Percentiles rank a stretch among this genome's conserved stretches.
These are phyloP conservation scores for Drosophila ananassae DNA, from an alignment of 1,140 invertebrate genomes.

Conservation along the genomic window DNA sequence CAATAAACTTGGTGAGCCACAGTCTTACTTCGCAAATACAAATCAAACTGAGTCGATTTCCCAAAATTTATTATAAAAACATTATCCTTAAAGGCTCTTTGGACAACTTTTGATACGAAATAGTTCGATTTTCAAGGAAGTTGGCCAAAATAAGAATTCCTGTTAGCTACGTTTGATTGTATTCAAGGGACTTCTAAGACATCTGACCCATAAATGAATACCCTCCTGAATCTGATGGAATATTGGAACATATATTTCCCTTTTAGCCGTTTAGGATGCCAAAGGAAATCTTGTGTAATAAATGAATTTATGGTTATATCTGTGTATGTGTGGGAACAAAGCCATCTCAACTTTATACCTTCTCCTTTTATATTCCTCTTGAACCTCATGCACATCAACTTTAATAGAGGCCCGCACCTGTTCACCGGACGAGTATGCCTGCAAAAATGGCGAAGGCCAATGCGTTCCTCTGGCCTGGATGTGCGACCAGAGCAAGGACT, in stretches of 20 bases:
- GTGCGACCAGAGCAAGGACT: conserved; percentile 95
- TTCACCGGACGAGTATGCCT: conserved; percentile 93
- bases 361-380: conserved; percentile 5
- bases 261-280: not conserved
- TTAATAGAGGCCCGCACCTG: conserved; percentile 90
- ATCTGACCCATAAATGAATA: conserved; percentile 4
- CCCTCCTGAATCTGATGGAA: conserved; percentile 2
- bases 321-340: conserved; percentile 24
- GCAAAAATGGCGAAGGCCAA: conserved; percentile 90
- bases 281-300: conserved; percentile 7
- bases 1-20: conserved; percentile 17
- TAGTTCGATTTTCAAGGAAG: too few species aligned
- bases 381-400: conserved; percentile 66
- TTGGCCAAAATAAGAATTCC: not conserved
- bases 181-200: not conserved
- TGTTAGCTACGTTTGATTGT: not conserved
- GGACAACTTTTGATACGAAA: too few species aligned
- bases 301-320: conserved; percentile 31
- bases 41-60: not conserved
- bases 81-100: not conserved
- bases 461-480: conserved; percentile 96
- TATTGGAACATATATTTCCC: not conserved
- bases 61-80: not conserved
- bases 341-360: conserved; percentile 15
- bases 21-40: conserved; percentile 2